These are phyloP conservation scores for Thymelicus acteon DNA, from an alignment of 2,888 invertebrate genomes.

Conservation along the genomic window DNA sequence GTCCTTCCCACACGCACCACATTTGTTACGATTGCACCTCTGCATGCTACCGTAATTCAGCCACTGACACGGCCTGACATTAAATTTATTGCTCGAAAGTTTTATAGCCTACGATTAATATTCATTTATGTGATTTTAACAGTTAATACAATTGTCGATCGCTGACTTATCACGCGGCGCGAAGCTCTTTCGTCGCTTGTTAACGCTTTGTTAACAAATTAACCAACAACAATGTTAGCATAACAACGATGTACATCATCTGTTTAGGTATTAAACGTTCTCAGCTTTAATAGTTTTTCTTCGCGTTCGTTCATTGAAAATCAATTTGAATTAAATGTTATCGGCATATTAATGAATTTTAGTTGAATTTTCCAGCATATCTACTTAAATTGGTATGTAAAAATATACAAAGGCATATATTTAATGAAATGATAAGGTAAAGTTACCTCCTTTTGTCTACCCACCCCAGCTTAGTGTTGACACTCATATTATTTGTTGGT, in stretches of 20 bases:
- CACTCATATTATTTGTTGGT: no score
- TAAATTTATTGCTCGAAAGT: conserved; percentile 41
- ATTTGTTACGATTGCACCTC: conserved; percentile 43
- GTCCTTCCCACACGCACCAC: conserved; percentile 41
- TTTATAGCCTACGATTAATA: conserved; percentile 36
- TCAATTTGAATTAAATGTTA: no score
- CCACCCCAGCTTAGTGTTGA: no score
- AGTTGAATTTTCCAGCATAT: no score
- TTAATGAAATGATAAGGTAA: no score
- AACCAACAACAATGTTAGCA: background rate
- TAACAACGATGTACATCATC: background rate
- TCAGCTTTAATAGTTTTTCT: no score
- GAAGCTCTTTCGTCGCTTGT: background rate
- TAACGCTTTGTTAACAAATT: conserved; percentile 5
- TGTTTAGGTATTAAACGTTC: no score
- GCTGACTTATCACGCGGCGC: background rate
- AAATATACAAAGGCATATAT: no score
- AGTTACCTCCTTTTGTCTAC: no score
- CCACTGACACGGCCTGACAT: conserved; percentile 36
- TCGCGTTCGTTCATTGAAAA: no score
- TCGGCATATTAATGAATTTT: no score
- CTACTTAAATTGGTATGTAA: no score
- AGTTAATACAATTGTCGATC: conserved; percentile 39
- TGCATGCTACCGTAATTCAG: conserved; percentile 43
- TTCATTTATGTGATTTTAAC: conserved; percentile 38